Conservation (phyloP, 2,888 invertebrate species). For the Pharmacophagus antenor region DNA sequence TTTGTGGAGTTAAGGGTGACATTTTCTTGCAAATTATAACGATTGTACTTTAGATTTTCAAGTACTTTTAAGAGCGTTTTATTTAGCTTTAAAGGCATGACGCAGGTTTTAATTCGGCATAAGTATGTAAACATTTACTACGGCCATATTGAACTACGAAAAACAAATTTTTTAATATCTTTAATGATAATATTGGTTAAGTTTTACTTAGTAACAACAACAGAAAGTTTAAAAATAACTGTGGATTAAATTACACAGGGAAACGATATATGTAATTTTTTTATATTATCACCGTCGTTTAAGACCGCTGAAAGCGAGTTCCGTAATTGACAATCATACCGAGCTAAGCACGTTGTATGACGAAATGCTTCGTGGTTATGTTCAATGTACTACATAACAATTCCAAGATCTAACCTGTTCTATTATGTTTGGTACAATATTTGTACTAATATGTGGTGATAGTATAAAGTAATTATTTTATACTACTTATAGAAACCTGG, state of each 20-base stretch:
- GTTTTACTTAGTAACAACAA: not conserved
- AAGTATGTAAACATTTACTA: not conserved
- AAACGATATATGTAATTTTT: no score
- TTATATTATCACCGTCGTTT: no score
- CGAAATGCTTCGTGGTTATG: not conserved
- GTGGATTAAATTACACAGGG: no score
- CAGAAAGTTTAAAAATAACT: no score
- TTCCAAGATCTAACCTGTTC: not conserved
- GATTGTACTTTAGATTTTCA: constrained; percentile 5
- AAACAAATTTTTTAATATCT: not conserved
- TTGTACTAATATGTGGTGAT: no score
- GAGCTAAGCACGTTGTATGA: not conserved
- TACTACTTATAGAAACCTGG: no score
- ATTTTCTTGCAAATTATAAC: constrained; percentile 29
- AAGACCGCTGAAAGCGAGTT: not conserved
- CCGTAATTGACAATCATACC: not conserved
- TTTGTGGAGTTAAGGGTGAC: constrained; percentile 36
- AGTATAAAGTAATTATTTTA: no score
- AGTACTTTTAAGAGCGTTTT: constrained; percentile 30
- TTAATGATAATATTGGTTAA: no score
- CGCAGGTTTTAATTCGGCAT: not conserved
- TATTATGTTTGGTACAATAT: no score
- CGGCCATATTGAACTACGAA: no score
- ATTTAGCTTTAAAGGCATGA: constrained; percentile 33
- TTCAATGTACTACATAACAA: not conserved